Evolutionary conservation across 1,140 invertebrate genomes (phyloP).

Genomic region (Ceratosolen fusciceps): DNA sequence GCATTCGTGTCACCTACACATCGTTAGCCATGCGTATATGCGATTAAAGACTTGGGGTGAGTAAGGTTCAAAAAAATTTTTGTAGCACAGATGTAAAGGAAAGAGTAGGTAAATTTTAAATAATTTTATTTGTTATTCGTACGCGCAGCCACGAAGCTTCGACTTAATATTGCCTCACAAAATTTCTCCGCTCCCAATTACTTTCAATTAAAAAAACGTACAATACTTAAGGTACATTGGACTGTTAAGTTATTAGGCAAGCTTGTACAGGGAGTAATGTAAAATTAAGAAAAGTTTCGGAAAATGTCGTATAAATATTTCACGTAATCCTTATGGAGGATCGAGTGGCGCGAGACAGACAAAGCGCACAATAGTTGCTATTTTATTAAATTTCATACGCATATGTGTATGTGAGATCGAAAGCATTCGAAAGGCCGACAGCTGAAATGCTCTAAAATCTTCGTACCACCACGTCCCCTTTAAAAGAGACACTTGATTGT

Average conservation of each 20-base stretch:
- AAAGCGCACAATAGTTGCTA: not conserved
- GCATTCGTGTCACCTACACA: too few relatives aligned
- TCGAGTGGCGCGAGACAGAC: not conserved
- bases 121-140: not conserved
- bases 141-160: too few relatives aligned
- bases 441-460: conserved; percentile 1
- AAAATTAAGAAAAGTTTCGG: not conserved
- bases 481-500: conserved; percentile 66
- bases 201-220: not conserved
- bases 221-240: too few relatives aligned
- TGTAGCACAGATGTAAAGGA: too few relatives aligned
- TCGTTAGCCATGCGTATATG: too few relatives aligned
- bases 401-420: conserved; percentile 16
- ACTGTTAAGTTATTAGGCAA: too few relatives aligned
- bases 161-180: not conserved
- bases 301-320: not conserved
- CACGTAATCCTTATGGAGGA: not conserved
- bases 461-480: not conserved
- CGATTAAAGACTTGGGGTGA: too few relatives aligned
- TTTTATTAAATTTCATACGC: conserved; percentile 31
- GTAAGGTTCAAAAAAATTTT: too few relatives aligned
- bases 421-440: not conserved
- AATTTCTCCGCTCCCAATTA: too few relatives aligned
- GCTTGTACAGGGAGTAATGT: too few relatives aligned
- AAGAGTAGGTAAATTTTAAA: too few relatives aligned